A percentile compares a stretch with the other conserved stretches of the same genome.
phyloP scores from a whole-genome alignment of 2,888 invertebrate genomes.

The Yponomeuta evonymella region DNA sequence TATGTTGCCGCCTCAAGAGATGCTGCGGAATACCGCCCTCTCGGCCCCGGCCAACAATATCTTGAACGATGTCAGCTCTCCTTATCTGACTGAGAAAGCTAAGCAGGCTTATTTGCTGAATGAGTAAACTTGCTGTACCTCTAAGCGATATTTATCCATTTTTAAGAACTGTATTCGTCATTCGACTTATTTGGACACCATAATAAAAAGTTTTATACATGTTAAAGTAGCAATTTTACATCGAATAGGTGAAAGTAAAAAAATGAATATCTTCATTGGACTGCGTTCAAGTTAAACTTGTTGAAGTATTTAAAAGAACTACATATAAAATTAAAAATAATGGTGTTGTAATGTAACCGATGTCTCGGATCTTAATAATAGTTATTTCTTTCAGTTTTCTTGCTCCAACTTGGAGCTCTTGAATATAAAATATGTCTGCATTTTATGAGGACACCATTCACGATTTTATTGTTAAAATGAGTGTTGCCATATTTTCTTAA shows the following conservation, averaged over 20 bases:
- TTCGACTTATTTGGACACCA: not conserved
- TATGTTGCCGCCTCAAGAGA: not conserved
- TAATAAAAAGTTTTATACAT: constrained; percentile 7
- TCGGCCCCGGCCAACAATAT: not conserved
- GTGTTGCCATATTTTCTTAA: constrained; percentile 77
- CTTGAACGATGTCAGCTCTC: not conserved
- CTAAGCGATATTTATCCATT: not conserved
- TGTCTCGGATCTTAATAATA: constrained; percentile 11
- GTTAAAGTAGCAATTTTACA: constrained; percentile 21
- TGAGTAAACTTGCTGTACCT: not conserved
- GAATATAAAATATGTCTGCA: constrained; percentile 3
- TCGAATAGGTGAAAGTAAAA: constrained; percentile 24
- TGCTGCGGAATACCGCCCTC: not conserved
- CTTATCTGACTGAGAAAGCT: not conserved
- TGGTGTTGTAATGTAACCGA: constrained; percentile 12
- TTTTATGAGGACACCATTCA: constrained; percentile 31
- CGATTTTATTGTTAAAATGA: constrained; percentile 70
- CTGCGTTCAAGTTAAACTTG: constrained; percentile 15
- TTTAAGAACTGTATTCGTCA: not conserved
- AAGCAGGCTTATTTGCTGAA: not conserved
- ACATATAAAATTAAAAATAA: constrained; percentile 8
- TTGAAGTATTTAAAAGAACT: constrained; percentile 13
- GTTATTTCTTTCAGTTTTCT: not conserved
- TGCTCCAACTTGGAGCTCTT: not conserved
- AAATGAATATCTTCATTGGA: constrained; percentile 16